These are phyloP conservation scores for Pyrrhia umbra DNA, from an alignment of 2,888 invertebrate genomes.

Conservation along the genomic window DNA sequence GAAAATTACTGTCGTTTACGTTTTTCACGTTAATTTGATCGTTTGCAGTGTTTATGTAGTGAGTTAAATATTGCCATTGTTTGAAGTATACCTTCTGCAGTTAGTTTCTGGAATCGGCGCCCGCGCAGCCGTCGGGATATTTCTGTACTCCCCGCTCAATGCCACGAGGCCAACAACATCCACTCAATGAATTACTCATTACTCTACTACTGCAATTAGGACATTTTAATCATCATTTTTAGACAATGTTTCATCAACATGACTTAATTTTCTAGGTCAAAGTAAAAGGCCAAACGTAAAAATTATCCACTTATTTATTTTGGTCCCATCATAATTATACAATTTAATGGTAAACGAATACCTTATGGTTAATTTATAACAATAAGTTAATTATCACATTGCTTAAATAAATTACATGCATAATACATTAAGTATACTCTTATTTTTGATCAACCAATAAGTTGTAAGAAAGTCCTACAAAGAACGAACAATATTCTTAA, in stretches of 20 bases:
- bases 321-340: constrained; percentile 78
- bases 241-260: neutral
- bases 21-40: no score
- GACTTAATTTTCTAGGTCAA: neutral
- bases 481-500: constrained; percentile 24
- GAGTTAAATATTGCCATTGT: constrained; percentile 4
- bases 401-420: constrained; percentile 52
- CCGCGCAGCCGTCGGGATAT: constrained; percentile 56
- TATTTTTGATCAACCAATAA: constrained; percentile 55
- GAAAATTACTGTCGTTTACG: no score
- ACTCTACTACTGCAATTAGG: constrained; percentile 66
- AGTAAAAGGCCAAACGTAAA: constrained; percentile 49
- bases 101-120: constrained; percentile 16
- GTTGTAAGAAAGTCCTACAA: constrained; percentile 35
- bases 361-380: constrained; percentile 57
- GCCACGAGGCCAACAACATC: constrained; percentile 87
- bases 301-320: constrained; percentile 74
- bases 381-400: constrained; percentile 65
- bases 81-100: constrained; percentile 41
- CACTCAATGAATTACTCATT: constrained; percentile 82
- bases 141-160: constrained; percentile 76
- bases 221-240: constrained; percentile 26
- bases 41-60: neutral
- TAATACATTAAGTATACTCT: constrained; percentile 36
- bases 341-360: constrained; percentile 62